Conservation (phyloP, 2,797 vertebrate genomes). For the Phrynocephalus vlangalii region DNA sequence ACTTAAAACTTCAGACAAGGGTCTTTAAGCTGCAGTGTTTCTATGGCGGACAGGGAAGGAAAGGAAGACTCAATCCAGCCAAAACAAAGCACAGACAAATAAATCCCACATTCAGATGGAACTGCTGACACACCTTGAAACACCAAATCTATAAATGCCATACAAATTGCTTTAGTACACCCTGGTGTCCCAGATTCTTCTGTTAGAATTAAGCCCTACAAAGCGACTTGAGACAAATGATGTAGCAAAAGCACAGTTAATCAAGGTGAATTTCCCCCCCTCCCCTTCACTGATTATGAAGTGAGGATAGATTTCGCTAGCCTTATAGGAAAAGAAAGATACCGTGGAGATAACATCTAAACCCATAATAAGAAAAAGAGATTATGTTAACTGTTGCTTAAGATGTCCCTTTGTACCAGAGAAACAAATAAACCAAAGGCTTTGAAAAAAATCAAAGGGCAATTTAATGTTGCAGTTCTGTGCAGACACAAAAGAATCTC, state of each 20-base stretch:
- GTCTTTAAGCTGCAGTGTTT: conserved; percentile 19
- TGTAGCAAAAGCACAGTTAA: conserved; percentile 59
- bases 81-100: conserved; percentile 5
- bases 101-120: background rate
- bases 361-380: conserved; percentile 67
- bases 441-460: conserved; percentile 74
- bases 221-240: conserved; percentile 49
- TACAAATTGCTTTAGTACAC: conserved; percentile 40
- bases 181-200: conserved; percentile 38
- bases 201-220: conserved; percentile 55
- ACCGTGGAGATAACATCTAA: conserved; percentile 63
- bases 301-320: conserved; percentile 65
- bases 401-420: conserved; percentile 65
- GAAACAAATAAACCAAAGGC: conserved; percentile 72
- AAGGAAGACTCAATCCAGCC: background rate
- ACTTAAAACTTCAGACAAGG: background rate
- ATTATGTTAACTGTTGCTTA: conserved; percentile 71
- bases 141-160: conserved; percentile 33
- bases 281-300: conserved; percentile 66
- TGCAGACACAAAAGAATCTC: conserved; percentile 54
- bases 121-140: conserved; percentile 29
- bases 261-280: conserved; percentile 68
- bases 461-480: conserved; percentile 63
- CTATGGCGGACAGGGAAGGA: background rate
- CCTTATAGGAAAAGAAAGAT: conserved; percentile 54